phyloP scores from a whole-genome alignment of 2,113 vertebrate species.

The Crotalus viridis region DNA sequence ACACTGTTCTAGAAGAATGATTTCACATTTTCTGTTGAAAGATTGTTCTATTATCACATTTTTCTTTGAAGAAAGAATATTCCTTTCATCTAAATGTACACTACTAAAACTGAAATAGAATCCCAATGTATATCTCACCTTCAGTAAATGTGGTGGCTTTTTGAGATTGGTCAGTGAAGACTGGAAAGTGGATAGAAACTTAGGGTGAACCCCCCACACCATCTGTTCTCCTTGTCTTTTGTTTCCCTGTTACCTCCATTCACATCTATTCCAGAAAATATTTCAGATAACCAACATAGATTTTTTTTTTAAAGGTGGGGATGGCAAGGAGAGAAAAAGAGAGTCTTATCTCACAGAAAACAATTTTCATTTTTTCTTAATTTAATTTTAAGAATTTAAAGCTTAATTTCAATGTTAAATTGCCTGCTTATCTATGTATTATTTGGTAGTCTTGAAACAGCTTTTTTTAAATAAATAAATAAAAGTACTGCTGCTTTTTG shows the following conservation, averaged over 20 bases:
- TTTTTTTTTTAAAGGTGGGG: not conserved
- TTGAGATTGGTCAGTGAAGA: not conserved
- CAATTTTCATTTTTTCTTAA: not conserved
- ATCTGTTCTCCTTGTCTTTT: not conserved
- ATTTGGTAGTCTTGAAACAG: not conserved
- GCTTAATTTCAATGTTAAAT: not conserved
- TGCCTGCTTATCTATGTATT: not conserved
- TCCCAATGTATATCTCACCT: not conserved
- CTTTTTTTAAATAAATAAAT: not conserved
- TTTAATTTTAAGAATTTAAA: not conserved
- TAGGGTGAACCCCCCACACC: not conserved
- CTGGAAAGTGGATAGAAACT: not conserved
- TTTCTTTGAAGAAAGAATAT: not conserved
- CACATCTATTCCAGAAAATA: not conserved
- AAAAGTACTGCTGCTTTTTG: not conserved
- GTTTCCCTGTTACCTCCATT: not conserved
- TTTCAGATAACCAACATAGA: not conserved
- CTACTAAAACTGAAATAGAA: not conserved
- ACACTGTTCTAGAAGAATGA: not conserved
- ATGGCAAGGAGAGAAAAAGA: not conserved
- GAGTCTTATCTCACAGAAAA: not conserved
- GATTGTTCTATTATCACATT: not conserved
- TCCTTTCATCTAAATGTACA: not conserved
- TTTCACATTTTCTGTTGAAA: not conserved
- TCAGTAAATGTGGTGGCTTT: not conserved